Conservation (phyloP, 1,140 invertebrate genomes). For the Cydia amplana region DNA sequence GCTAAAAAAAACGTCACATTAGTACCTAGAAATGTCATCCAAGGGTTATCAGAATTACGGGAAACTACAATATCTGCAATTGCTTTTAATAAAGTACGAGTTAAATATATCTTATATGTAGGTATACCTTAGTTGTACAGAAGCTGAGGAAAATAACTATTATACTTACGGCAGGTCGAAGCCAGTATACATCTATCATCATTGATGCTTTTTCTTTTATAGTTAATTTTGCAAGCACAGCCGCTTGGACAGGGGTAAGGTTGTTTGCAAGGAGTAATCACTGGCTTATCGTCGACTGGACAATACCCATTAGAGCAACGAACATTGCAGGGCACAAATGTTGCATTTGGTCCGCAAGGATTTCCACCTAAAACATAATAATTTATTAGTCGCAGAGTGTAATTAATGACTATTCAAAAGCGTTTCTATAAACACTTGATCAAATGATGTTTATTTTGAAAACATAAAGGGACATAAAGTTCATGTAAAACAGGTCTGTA, state of each 20-base stretch:
- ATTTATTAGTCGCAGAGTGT: too few relatives aligned
- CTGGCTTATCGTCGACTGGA: slow-evolving; percentile 28
- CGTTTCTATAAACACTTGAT: too few relatives aligned
- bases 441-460: too few relatives aligned
- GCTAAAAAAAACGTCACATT: slow-evolving; percentile 20
- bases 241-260: slow-evolving; percentile 27
- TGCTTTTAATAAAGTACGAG: too few relatives aligned
- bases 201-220: slow-evolving; percentile 18
- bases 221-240: slow-evolving; percentile 34
- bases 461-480: too few relatives aligned
- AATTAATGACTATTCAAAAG: too few relatives aligned
- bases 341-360: slow-evolving; percentile 32
- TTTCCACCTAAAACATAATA: slow-evolving; percentile 31
- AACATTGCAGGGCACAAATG: slow-evolving; percentile 17
- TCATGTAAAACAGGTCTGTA: not conserved
- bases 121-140: too few relatives aligned
- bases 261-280: slow-evolving; percentile 23
- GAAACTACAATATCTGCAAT: too few relatives aligned
- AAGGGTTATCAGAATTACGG: not conserved
- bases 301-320: slow-evolving; percentile 26
- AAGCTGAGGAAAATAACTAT: too few relatives aligned
- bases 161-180: slow-evolving; percentile 35
- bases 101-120: too few relatives aligned
- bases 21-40: not conserved
- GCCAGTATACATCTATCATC: slow-evolving; percentile 33